Evolutionary conservation across 2,797 vertebrate genomes (phyloP).

Genomic region (Parotocinclus haroldoi): DNA sequence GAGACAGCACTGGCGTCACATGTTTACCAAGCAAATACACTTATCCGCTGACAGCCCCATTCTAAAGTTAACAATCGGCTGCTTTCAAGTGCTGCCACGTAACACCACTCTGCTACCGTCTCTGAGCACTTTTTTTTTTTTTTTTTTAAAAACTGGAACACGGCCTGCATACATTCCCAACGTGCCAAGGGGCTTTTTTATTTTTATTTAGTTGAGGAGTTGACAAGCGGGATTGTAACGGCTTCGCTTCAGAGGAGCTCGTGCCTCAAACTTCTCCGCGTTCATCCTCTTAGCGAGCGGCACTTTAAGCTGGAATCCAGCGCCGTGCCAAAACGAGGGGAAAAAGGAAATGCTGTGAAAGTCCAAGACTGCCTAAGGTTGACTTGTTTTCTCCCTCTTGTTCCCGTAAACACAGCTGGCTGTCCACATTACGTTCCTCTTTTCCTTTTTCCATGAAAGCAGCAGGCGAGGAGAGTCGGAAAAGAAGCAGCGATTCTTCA

Average conservation of each 20-base stretch:
- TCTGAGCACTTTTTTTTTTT: conserved; percentile 56
- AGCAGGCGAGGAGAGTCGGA: not conserved
- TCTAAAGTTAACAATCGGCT: conserved; percentile 35
- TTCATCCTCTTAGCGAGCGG: not conserved
- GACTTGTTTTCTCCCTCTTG: not conserved
- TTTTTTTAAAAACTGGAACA: conserved; percentile 53
- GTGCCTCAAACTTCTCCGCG: conserved; percentile 7
- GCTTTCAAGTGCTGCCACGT: conserved; percentile 19
- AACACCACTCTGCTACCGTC: conserved; percentile 48
- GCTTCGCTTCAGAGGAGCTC: not conserved
- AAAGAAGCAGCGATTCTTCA: too few species aligned
- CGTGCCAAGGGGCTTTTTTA: conserved; percentile 50
- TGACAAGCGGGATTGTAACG: conserved; percentile 19
- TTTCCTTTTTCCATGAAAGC: conserved; percentile 32
- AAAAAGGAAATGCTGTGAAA: not conserved
- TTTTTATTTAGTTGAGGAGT: conserved; percentile 51
- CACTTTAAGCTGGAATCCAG: conserved; percentile 1
- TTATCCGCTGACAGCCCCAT: conserved; percentile 38
- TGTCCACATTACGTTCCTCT: conserved; percentile 34
- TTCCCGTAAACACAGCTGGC: conserved; percentile 38
- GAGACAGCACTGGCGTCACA: conserved; percentile 32
- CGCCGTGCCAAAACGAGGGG: conserved; percentile 9
- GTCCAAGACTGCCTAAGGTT: conserved; percentile 8
- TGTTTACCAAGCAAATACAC: conserved; percentile 46
- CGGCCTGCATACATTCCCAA: conserved; percentile 59